Conservation (phyloP, 2,797 vertebrate species). For the Tragopan temminckii region DNA sequence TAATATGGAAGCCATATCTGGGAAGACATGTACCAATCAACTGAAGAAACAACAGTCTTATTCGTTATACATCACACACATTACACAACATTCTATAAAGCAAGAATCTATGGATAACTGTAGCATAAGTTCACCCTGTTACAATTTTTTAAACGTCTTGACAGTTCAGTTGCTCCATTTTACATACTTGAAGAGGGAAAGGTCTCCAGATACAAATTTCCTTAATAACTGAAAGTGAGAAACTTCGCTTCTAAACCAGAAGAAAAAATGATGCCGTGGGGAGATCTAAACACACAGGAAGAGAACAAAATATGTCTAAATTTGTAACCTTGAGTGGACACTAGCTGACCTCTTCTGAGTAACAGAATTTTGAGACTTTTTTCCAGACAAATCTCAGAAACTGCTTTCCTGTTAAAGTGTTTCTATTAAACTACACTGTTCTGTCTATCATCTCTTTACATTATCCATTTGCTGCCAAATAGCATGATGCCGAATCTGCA, state of each 20-base stretch:
- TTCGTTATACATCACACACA: background rate
- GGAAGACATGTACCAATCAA: background rate
- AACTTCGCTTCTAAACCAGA: background rate
- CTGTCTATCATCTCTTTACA: background rate
- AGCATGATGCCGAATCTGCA: background rate
- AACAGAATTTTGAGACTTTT: background rate
- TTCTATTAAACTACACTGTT: background rate
- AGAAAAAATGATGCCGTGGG: background rate
- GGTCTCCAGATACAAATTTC: background rate
- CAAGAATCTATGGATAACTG: background rate
- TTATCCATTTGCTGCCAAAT: background rate
- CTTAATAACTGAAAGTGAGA: background rate
- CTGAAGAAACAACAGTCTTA: background rate
- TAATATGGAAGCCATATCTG: conserved; percentile 97
- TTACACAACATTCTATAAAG: background rate
- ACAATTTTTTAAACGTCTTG: background rate
- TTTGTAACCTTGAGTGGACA: background rate
- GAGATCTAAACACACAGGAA: background rate
- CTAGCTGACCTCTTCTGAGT: background rate
- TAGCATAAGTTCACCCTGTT: background rate
- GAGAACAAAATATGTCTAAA: background rate
- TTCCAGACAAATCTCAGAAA: background rate
- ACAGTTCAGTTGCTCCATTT: background rate
- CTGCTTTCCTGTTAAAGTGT: background rate
- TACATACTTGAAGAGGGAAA: background rate